A percentile compares a stretch with the other conserved stretches of the same genome.
Evolutionary conservation across 2,797 vertebrate species (phyloP).

Genomic region (Catharus ustulatus): DNA sequence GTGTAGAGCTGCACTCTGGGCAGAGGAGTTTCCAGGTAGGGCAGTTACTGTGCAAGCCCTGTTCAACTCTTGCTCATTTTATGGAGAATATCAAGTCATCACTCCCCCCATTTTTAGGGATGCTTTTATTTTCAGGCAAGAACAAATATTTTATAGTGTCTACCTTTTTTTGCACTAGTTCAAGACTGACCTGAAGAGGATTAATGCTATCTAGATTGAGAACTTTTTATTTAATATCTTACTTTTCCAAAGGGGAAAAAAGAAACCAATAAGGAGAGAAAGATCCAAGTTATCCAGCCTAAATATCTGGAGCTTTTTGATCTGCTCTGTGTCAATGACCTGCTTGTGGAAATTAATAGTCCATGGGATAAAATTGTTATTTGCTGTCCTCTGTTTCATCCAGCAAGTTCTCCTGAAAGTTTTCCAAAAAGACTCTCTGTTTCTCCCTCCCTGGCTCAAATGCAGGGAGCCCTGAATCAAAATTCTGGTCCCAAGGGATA

Average conservation of each 20-base stretch:
- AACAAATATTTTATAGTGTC: neutral
- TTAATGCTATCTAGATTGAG: neutral
- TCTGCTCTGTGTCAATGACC: neutral
- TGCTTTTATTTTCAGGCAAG: neutral
- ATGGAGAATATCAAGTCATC: neutral
- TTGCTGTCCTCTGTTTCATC: neutral
- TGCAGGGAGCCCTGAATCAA: neutral
- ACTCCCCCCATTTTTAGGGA: neutral
- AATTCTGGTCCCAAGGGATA: neutral
- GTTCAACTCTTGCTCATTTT: neutral
- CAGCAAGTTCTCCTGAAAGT: neutral
- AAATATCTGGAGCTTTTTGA: neutral
- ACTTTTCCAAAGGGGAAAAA: neutral
- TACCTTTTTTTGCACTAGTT: neutral
- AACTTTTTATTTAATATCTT: neutral
- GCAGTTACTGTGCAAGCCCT: neutral
- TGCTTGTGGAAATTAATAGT: neutral
- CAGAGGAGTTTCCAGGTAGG: neutral
- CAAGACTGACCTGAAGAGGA: neutral
- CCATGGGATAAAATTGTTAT: neutral
- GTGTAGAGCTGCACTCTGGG: neutral
- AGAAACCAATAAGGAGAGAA: neutral
- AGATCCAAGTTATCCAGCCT: neutral
- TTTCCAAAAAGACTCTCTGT: neutral
- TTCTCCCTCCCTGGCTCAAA: neutral